These are phyloP conservation scores for Deilephila porcellus DNA, from an alignment of 2,888 invertebrate species.

Conservation along the genomic window DNA sequence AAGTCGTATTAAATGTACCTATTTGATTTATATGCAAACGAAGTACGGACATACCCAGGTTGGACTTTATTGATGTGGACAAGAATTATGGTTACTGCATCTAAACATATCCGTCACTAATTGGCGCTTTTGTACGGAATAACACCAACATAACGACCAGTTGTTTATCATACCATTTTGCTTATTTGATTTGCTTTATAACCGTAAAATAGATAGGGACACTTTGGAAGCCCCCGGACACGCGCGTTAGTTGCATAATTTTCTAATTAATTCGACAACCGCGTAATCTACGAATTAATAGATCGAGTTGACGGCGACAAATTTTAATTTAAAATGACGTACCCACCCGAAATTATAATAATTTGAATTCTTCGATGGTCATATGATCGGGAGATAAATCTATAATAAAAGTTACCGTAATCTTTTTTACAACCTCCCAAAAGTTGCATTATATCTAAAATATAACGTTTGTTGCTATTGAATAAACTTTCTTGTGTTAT, in stretches of 20 bases:
- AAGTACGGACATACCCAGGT: no score
- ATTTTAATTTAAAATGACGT: conserved; percentile 19
- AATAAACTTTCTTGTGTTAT: conserved; percentile 12
- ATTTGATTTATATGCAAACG: conserved; percentile 1
- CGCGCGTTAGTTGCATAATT: conserved; percentile 12
- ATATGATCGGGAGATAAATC: conserved; percentile 17
- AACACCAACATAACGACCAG: conserved; percentile 2
- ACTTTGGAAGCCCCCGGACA: not conserved
- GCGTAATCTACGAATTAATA: conserved; percentile 23
- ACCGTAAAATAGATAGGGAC: conserved; percentile 2
- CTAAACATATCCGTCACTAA: conserved; percentile 26
- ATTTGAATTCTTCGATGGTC: conserved; percentile 13
- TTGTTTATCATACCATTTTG: not conserved
- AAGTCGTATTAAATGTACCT: conserved; percentile 3
- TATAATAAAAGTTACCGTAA: conserved; percentile 12
- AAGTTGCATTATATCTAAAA: not conserved
- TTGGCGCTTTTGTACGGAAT: conserved; percentile 16
- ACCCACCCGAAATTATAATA: not conserved
- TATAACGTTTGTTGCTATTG: not conserved
- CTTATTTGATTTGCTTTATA: not conserved
- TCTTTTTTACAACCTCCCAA: conserved; percentile 6
- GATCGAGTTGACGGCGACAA: conserved; percentile 1
- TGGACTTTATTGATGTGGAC: conserved; percentile 9
- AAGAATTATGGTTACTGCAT: conserved; percentile 22
- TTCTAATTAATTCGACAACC: conserved; percentile 23